Conservation (phyloP, 2,797 vertebrate genomes). For the Sebastes taczanowskii region DNA sequence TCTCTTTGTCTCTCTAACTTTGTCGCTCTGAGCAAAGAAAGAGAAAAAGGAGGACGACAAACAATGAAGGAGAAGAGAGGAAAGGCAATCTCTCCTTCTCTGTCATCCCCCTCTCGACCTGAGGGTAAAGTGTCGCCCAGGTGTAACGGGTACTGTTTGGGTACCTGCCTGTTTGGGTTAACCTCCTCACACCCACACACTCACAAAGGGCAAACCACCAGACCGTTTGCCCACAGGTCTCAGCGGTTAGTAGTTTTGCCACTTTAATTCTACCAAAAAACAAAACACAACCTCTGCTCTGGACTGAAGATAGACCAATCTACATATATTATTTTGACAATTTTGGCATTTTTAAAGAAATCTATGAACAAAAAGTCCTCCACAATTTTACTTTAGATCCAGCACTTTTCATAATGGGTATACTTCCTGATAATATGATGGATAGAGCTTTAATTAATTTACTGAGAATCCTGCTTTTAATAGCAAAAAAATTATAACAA, state of each 20-base stretch:
- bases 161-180: conserved; percentile 43
- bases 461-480: no score
- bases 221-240: background rate
- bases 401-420: no score
- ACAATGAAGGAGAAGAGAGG: background rate
- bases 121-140: conserved; percentile 19
- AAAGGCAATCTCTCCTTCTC: background rate
- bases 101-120: conserved; percentile 16
- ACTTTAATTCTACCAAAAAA: background rate
- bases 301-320: background rate
- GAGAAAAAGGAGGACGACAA: background rate
- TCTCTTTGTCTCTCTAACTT: background rate
- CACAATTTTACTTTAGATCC: background rate
- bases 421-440: no score
- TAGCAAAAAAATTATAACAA: no score
- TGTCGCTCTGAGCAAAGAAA: conserved; percentile 16
- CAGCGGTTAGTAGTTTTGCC: background rate
- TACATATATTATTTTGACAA: background rate
- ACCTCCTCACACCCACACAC: background rate
- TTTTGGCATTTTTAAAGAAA: background rate
- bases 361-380: background rate
- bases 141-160: conserved; percentile 38
- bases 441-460: no score
- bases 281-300: background rate
- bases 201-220: background rate